Percentiles rank a stretch among this genome's conserved stretches.
Conservation (phyloP, 2,888 invertebrate species). For the Lasius fuliginosus region DNA sequence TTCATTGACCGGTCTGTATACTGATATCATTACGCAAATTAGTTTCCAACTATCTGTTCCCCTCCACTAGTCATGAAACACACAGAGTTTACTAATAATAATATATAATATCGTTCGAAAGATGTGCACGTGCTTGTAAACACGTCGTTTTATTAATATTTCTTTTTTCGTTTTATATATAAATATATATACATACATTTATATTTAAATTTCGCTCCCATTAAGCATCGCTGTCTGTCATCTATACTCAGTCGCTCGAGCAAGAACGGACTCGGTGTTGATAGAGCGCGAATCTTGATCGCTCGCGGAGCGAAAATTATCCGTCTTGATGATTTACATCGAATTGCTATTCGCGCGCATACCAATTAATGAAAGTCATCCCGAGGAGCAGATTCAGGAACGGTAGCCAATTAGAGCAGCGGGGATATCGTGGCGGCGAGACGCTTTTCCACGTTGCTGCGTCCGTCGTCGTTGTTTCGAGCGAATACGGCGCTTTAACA, state of each 20-base stretch:
- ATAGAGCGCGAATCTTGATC: conserved; percentile 35
- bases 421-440: conserved; percentile 13
- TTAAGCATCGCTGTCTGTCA: neutral
- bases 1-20: conserved; percentile 44
- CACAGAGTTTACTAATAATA: conserved; percentile 9
- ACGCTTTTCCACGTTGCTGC: conserved; percentile 25
- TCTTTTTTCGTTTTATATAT: neutral
- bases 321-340: conserved; percentile 46
- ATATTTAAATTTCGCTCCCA: neutral
- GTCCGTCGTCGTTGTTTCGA: conserved; percentile 6
- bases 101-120: conserved; percentile 22
- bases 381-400: conserved; percentile 9
- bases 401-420: conserved; percentile 47
- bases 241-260: neutral
- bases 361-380: conserved; percentile 55
- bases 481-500: conserved; percentile 19
- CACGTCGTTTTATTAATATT: neutral
- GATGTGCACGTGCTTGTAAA: too few species aligned
- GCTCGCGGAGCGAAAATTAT: conserved; percentile 39
- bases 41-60: conserved; percentile 29
- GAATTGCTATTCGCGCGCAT: conserved; percentile 27
- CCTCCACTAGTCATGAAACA: conserved; percentile 22
- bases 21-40: conserved; percentile 52
- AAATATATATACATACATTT: neutral
- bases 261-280: conserved; percentile 3